Conservation (phyloP, 2,888 invertebrate species). For the Caenorhabditis wallacei region DNA sequence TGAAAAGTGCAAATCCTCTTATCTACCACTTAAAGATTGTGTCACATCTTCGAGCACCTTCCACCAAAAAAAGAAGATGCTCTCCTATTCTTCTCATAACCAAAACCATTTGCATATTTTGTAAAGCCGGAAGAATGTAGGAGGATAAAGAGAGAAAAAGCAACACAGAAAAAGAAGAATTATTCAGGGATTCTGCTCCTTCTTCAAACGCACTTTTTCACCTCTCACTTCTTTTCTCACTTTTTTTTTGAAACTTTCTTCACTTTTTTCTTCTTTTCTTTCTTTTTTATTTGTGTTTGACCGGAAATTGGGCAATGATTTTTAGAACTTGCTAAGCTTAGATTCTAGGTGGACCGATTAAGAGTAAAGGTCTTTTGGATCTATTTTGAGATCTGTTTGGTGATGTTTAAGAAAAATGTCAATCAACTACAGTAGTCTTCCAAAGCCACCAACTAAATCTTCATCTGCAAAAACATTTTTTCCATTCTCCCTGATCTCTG, state of each 20-base stretch:
- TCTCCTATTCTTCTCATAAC: conserved; percentile 28
- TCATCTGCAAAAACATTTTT: too few species aligned
- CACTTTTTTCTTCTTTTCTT: neutral
- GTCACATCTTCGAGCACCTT: neutral
- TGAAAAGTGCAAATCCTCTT: conserved; percentile 17
- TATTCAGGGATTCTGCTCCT: conserved; percentile 22
- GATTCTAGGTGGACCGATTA: neutral
- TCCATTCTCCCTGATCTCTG: neutral
- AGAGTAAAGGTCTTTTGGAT: neutral
- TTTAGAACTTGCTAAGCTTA: neutral
- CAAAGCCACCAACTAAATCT: too few species aligned
- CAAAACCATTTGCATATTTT: conserved; percentile 40
- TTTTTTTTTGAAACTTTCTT: conserved; percentile 19
- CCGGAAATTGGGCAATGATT: conserved; percentile 6
- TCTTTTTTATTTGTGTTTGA: conserved; percentile 10
- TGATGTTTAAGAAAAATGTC: neutral
- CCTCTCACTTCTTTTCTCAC: conserved; percentile 24
- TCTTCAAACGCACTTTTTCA: conserved; percentile 27
- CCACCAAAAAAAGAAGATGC: conserved; percentile 6
- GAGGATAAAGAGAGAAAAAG: neutral
- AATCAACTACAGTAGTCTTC: neutral
- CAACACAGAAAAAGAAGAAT: conserved; percentile 14
- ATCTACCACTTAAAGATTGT: neutral
- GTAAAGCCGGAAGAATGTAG: conserved; percentile 16
- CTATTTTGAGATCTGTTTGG: neutral